Conservation (phyloP, 2,113 vertebrate species). For the Alexandromys fortis region DNA sequence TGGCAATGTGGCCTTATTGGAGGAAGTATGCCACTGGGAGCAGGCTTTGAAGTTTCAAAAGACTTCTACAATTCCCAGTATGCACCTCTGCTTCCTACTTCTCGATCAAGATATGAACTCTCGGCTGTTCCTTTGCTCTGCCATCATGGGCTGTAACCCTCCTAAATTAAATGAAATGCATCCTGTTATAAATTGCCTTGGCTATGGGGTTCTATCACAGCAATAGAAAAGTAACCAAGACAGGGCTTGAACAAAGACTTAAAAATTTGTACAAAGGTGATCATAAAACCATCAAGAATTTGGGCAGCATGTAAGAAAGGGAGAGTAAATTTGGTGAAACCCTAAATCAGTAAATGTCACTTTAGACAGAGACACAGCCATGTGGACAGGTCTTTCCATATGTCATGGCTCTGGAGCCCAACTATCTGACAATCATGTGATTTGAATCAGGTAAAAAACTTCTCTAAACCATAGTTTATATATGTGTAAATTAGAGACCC, state of each 20-base stretch:
- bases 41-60: neutral
- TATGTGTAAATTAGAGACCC: neutral
- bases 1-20: neutral
- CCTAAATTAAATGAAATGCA: neutral
- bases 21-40: too few species aligned
- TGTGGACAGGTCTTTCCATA: neutral
- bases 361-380: neutral
- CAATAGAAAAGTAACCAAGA: neutral
- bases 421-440: neutral
- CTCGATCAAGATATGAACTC: neutral
- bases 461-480: conserved; percentile 35
- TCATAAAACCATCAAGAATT: neutral
- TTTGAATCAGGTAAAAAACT: neutral
- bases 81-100: too few species aligned
- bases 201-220: neutral
- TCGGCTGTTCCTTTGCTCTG: neutral
- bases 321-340: neutral
- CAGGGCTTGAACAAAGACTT: neutral
- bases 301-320: neutral
- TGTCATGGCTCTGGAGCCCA: neutral
- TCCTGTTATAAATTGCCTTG: neutral
- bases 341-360: neutral
- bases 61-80: neutral
- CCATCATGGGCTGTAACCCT: neutral
- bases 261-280: neutral